Conservation (phyloP, 2,888 invertebrate genomes). For the Calliphora vomitoria region DNA sequence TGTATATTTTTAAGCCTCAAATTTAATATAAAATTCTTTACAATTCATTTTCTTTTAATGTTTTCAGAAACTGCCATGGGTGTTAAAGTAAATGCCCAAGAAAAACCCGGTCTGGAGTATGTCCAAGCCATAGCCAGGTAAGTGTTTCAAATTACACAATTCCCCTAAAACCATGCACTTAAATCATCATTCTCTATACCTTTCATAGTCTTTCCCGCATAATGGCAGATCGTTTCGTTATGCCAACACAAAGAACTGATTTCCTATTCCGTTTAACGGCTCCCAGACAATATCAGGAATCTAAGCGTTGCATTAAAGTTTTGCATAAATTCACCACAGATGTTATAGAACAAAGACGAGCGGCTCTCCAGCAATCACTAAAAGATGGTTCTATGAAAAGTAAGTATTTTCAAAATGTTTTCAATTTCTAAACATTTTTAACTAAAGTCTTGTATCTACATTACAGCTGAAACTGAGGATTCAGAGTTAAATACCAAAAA, state of each 20-base stretch:
- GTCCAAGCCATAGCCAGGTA: constrained; percentile 87
- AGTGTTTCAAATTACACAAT: constrained; percentile 11
- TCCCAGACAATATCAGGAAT: constrained; percentile 75
- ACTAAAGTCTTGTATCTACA: too few species aligned
- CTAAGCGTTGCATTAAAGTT: constrained; percentile 76
- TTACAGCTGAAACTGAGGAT: constrained; percentile 70
- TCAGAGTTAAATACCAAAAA: constrained; percentile 85
- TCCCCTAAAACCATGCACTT: background rate
- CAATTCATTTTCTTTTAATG: too few species aligned
- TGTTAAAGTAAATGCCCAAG: constrained; percentile 77
- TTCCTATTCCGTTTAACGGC: constrained; percentile 77
- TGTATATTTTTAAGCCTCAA: too few species aligned
- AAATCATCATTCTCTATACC: background rate
- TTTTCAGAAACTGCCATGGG: constrained; percentile 81
- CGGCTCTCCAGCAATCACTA: constrained; percentile 72
- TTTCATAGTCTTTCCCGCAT: constrained; percentile 77
- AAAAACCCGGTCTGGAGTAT: constrained; percentile 78
- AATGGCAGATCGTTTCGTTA: constrained; percentile 78
- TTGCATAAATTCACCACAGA: constrained; percentile 81
- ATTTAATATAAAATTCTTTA: too few species aligned
- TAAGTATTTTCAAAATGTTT: constrained; percentile 43
- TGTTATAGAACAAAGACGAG: constrained; percentile 78
- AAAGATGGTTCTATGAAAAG: constrained; percentile 62
- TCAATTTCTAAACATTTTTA: too few species aligned
- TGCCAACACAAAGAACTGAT: constrained; percentile 79